These are phyloP conservation scores for Nephila pilipes DNA, from an alignment of 1,140 invertebrate species.

Conservation along the genomic window DNA sequence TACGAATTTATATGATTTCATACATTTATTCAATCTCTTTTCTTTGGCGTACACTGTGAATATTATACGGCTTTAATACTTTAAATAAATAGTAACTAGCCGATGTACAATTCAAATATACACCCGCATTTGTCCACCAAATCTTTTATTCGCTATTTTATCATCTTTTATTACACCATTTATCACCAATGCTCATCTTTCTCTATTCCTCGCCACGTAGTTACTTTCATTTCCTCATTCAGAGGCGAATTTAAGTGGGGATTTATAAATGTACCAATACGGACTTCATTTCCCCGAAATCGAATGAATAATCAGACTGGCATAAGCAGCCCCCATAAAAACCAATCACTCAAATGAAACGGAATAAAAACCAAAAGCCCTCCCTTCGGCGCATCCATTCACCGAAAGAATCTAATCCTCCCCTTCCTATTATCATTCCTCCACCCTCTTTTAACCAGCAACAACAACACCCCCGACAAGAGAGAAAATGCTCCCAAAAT, in stretches of 20 bases:
- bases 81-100: too few relatives aligned
- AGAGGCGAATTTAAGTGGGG: neutral
- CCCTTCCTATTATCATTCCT: neutral
- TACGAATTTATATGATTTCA: too few relatives aligned
- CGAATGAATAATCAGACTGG: constrained; percentile 16
- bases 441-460: neutral
- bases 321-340: constrained; percentile 19
- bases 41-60: too few relatives aligned
- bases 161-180: neutral
- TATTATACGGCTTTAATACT: too few relatives aligned
- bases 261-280: constrained; percentile 21
- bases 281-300: neutral
- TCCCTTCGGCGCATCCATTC: neutral
- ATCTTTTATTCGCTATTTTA: neutral
- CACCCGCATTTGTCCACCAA: neutral
- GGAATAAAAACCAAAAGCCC: neutral
- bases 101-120: too few relatives aligned
- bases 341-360: constrained; percentile 62
- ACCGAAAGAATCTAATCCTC: constrained; percentile 39
- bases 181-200: neutral
- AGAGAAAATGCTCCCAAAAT: neutral
- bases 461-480: neutral
- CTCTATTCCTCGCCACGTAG: neutral
- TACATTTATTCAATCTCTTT: too few relatives aligned
- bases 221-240: constrained; percentile 12